These are phyloP conservation scores for Cirrhinus mrigala DNA, from an alignment of 2,797 vertebrate species.

Conservation along the genomic window DNA sequence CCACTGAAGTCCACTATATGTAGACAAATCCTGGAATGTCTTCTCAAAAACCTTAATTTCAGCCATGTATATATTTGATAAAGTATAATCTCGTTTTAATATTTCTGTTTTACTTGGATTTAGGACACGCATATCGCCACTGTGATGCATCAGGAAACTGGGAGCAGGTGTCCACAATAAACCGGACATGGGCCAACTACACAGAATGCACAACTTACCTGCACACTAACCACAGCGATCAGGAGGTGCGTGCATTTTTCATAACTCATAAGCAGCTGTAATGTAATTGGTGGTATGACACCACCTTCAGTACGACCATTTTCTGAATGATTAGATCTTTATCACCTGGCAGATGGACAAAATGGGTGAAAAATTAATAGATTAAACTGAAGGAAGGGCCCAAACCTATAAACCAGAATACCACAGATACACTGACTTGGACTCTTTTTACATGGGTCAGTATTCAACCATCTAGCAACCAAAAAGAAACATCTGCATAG, in stretches of 20 bases:
- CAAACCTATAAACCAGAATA: background rate
- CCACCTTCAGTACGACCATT: background rate
- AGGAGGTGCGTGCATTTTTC: constrained; percentile 67
- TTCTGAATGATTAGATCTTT: background rate
- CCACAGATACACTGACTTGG: too few relatives aligned
- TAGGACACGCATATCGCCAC: constrained; percentile 87
- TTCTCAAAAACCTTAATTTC: too few relatives aligned
- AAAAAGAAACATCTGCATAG: background rate
- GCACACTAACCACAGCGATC: constrained; percentile 76
- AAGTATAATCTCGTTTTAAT: too few relatives aligned
- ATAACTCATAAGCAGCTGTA: background rate
- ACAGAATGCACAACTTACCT: constrained; percentile 87
- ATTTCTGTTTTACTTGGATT: background rate
- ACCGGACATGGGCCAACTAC: constrained; percentile 95
- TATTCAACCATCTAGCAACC: background rate
- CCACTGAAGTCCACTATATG: too few relatives aligned
- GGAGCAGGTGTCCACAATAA: constrained; percentile 83
- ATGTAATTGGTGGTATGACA: background rate
- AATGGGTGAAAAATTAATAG: background rate
- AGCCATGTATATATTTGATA: too few relatives aligned
- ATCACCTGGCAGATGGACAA: background rate
- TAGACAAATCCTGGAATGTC: too few relatives aligned
- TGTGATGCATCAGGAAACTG: constrained; percentile 83
- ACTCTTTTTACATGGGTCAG: background rate
- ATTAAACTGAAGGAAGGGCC: background rate